Evolutionary conservation across 2,888 invertebrate species (phyloP).

Genomic region (Harpalus rubripes): DNA sequence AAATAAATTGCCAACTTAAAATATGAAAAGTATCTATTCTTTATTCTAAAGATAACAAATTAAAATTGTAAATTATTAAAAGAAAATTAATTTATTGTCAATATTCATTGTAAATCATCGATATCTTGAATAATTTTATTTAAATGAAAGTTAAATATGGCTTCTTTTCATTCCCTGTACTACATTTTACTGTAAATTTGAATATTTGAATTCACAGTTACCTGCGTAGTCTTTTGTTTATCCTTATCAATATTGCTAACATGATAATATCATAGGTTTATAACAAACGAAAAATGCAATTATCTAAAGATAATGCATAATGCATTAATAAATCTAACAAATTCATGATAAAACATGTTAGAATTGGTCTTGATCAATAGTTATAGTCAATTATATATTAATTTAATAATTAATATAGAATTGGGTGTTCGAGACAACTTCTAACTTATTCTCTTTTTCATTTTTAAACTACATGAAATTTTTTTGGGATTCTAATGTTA

Average conservation of each 20-base stretch:
- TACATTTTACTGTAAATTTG: background rate
- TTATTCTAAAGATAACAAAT: slow-evolving; percentile 5
- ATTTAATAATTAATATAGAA: slow-evolving; percentile 59
- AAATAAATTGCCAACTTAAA: background rate
- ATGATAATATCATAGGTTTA: slow-evolving; percentile 25
- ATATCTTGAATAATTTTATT: background rate
- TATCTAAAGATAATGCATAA: slow-evolving; percentile 55
- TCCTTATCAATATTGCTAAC: slow-evolving; percentile 3
- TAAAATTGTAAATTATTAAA: background rate
- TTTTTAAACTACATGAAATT: background rate
- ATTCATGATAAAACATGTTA: slow-evolving; percentile 63
- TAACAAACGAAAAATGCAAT: slow-evolving; percentile 19
- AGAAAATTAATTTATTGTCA: slow-evolving; percentile 9
- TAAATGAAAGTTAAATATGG: background rate
- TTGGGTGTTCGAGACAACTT: slow-evolving; percentile 65
- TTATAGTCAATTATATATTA: slow-evolving; percentile 55
- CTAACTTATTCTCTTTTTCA: slow-evolving; percentile 62
- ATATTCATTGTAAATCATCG: background rate
- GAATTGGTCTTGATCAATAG: slow-evolving; percentile 65
- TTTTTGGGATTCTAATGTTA: slow-evolving; percentile 1
- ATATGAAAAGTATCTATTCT: background rate
- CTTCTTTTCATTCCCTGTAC: no score
- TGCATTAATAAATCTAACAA: slow-evolving; percentile 59
- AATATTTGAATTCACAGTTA: background rate
- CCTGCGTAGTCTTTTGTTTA: background rate